Conservation (phyloP, 2,797 vertebrate species). For the Ctenochaetus hawaiiensis region DNA sequence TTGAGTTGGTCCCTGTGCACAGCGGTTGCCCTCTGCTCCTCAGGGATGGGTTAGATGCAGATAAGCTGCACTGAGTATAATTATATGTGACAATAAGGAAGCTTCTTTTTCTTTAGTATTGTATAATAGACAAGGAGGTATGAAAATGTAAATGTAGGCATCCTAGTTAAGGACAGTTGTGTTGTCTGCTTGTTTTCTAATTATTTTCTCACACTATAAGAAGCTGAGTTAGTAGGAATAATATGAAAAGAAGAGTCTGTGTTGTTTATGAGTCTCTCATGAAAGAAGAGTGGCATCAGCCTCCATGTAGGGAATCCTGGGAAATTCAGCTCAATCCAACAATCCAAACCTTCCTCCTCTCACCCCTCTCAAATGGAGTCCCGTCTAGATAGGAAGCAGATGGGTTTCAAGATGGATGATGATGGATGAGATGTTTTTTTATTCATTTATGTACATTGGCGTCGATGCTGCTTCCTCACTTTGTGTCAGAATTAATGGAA, state of each 20-base stretch:
- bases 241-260: neutral
- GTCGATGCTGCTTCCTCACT: conserved; percentile 7
- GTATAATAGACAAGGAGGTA: too few species aligned
- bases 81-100: too few species aligned
- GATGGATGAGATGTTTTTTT: conserved; percentile 33
- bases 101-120: too few species aligned
- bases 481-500: conserved; percentile 53
- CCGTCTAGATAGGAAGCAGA: neutral
- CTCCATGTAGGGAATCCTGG: neutral
- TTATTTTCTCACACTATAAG: neutral
- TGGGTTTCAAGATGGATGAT: conserved; percentile 41
- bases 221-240: neutral
- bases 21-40: too few species aligned
- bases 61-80: too few species aligned
- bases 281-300: neutral
- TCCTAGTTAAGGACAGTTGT: neutral
- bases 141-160: neutral
- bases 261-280: neutral
- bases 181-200: neutral
- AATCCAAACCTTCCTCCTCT: neutral
- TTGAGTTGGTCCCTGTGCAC: too few species aligned
- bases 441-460: neutral
- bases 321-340: neutral
- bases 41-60: too few species aligned
- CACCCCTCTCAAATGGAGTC: neutral